phyloP scores from a whole-genome alignment of 2,888 invertebrate genomes.

The Agrochola lota region DNA sequence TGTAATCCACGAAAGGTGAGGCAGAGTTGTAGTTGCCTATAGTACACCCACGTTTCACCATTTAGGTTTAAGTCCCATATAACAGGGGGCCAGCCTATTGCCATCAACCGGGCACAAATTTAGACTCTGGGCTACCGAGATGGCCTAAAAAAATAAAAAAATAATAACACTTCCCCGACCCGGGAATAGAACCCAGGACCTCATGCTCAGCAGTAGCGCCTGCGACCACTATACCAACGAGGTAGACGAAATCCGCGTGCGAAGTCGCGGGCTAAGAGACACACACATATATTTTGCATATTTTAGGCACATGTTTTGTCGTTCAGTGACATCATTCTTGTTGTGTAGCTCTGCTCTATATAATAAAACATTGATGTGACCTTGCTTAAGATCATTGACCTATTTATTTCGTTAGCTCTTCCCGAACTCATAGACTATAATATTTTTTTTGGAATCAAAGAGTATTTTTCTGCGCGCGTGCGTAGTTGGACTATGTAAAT shows the following conservation, averaged over 20 bases:
- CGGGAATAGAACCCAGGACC: neutral
- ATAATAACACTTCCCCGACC: neutral
- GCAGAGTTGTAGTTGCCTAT: no score
- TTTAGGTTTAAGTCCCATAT: neutral
- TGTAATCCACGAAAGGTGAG: no score
- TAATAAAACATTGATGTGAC: neutral
- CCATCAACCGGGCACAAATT: neutral
- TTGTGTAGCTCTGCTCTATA: neutral
- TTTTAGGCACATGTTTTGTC: no score
- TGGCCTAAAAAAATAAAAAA: neutral
- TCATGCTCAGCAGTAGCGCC: neutral
- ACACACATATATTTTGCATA: no score
- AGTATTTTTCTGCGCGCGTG: neutral
- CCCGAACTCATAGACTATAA: slow-evolving; percentile 17
- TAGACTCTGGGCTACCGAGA: neutral
- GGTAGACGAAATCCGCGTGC: no score
- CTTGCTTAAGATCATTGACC: neutral
- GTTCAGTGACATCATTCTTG: slow-evolving; percentile 11
- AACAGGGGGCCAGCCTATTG: neutral
- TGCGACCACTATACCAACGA: neutral
- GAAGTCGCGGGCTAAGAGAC: no score
- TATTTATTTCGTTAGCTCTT: neutral
- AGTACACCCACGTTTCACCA: no score
- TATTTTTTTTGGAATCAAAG: neutral
- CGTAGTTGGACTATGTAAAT: neutral